phyloP scores from a whole-genome alignment of 2,797 vertebrate genomes.

The Leptodactylus fallax region DNA sequence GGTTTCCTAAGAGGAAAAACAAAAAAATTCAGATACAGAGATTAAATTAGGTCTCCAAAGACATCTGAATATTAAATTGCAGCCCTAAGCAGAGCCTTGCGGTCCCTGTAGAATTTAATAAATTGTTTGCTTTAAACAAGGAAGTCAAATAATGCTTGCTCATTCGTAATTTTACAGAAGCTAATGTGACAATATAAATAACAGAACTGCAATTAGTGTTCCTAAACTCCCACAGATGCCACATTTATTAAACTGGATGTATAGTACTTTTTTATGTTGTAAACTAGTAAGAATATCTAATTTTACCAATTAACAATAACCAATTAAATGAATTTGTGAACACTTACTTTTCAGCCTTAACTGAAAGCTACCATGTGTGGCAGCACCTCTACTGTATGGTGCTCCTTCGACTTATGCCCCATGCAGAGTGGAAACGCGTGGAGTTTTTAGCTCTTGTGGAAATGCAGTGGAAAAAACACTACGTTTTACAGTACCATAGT shows the following conservation, averaged over 20 bases:
- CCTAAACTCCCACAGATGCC: constrained; percentile 41
- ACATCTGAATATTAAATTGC: constrained; percentile 54
- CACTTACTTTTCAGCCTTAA: too few relatives aligned
- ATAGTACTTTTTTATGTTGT: background rate
- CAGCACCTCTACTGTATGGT: too few relatives aligned
- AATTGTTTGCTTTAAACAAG: constrained; percentile 60
- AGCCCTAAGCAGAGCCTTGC: constrained; percentile 39
- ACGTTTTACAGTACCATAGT: too few relatives aligned
- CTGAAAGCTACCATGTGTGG: too few relatives aligned
- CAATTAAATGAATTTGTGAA: background rate
- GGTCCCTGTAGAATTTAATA: constrained; percentile 52
- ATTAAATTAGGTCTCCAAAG: constrained; percentile 61
- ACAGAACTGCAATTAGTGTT: constrained; percentile 44
- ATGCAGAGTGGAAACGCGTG: too few relatives aligned
- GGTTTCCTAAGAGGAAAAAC: constrained; percentile 46
- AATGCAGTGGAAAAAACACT: too few relatives aligned
- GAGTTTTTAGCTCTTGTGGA: too few relatives aligned
- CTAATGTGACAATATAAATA: constrained; percentile 53
- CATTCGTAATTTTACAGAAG: constrained; percentile 43
- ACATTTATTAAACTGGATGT: constrained; percentile 10
- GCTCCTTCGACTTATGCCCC: too few relatives aligned
- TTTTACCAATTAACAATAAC: background rate
- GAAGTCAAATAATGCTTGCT: constrained; percentile 45
- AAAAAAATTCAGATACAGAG: constrained; percentile 48
- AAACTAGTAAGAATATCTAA: background rate